A percentile compares a stretch with the other conserved stretches of the same genome.
Conservation (phyloP, 1,140 invertebrate species). For the Plutomurus gul region DNA sequence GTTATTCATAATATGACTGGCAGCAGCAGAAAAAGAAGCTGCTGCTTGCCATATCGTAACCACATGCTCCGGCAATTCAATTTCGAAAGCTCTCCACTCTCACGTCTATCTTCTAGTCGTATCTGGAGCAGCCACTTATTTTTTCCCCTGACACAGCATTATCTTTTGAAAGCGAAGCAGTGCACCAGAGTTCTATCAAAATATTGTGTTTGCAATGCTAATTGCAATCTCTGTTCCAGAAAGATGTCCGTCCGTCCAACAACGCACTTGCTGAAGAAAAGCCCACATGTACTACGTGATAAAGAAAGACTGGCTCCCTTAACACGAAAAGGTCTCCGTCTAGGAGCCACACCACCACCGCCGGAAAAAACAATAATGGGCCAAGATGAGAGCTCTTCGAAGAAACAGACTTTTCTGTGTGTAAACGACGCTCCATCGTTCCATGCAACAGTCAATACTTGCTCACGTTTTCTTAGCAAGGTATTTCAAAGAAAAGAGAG, state of each 20-base stretch:
- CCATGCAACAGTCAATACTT: neutral
- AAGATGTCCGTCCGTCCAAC: too few relatives aligned
- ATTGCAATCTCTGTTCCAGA: neutral
- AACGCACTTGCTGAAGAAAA: too few relatives aligned
- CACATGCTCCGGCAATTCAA: neutral
- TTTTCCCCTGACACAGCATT: too few relatives aligned
- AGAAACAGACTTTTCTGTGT: neutral
- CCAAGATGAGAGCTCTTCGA: too few relatives aligned
- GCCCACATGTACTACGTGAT: neutral
- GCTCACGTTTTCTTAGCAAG: neutral
- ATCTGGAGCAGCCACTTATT: too few relatives aligned
- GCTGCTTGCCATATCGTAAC: too few relatives aligned
- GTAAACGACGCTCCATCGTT: neutral
- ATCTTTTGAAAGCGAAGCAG: too few relatives aligned
- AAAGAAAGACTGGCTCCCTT: neutral
- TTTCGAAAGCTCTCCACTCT: too few relatives aligned
- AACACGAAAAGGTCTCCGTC: neutral
- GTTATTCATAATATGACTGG: too few relatives aligned
- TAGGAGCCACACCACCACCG: conserved; percentile 13
- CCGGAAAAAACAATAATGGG: conserved; percentile 25
- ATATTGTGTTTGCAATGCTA: neutral
- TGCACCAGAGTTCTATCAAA: neutral
- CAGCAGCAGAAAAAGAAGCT: too few relatives aligned
- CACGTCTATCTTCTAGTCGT: too few relatives aligned
- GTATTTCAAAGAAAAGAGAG: neutral